Conservation (phyloP, 2,888 invertebrate genomes). For the Coleophora flavipennella region DNA sequence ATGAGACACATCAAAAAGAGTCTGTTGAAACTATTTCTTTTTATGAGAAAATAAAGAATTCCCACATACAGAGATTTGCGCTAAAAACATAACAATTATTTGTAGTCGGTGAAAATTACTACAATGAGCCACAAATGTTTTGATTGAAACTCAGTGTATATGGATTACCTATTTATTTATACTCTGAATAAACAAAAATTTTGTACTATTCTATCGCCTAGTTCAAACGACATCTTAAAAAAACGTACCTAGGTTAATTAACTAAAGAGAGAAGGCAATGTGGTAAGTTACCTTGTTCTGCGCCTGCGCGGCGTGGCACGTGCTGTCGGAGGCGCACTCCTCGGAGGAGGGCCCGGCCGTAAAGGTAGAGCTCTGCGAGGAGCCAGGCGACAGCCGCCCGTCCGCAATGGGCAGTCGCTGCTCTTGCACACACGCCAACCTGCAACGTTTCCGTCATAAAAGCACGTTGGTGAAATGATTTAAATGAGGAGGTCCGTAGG, state of each 20-base stretch:
- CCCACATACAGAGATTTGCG: too few relatives aligned
- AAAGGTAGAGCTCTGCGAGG: constrained; percentile 52
- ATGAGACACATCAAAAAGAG: too few relatives aligned
- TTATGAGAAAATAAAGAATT: too few relatives aligned
- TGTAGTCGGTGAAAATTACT: too few relatives aligned
- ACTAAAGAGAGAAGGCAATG: not conserved
- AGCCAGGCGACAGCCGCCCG: constrained; percentile 76
- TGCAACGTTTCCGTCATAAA: constrained; percentile 35
- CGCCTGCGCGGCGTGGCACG: constrained; percentile 47
- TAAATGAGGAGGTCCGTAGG: too few relatives aligned
- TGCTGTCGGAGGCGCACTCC: constrained; percentile 69
- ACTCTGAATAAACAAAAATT: too few relatives aligned
- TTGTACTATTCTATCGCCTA: too few relatives aligned
- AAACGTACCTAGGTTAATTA: constrained; percentile 11
- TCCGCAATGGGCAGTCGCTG: constrained; percentile 83
- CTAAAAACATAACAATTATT: too few relatives aligned
- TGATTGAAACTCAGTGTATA: too few relatives aligned
- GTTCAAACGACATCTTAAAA: constrained; percentile 4
- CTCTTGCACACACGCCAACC: constrained; percentile 97
- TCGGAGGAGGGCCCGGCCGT: constrained; percentile 61
- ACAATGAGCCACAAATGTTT: too few relatives aligned
- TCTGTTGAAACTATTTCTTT: too few relatives aligned
- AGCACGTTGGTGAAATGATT: not conserved
- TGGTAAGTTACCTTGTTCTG: constrained; percentile 78
- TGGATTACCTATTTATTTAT: too few relatives aligned